Percentiles rank a stretch among this genome's conserved stretches.
phyloP scores from a whole-genome alignment of 2,113 vertebrate species.

The Stegostoma tigrinum region DNA sequence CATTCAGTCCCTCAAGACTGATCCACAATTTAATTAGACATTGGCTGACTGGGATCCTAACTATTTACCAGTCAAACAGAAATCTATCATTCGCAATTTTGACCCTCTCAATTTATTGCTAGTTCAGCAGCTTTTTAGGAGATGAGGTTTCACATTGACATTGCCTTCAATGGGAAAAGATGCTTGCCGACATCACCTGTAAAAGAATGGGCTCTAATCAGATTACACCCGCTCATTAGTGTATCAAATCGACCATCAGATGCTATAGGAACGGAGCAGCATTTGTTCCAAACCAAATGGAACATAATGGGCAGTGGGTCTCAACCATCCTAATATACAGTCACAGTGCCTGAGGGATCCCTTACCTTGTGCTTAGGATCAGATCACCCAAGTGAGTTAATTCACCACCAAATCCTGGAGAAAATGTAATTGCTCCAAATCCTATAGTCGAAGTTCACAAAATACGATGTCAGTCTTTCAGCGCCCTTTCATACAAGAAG shows the following conservation, averaged over 20 bases:
- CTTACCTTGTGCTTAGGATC: background rate
- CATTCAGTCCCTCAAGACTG: background rate
- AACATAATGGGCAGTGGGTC: background rate
- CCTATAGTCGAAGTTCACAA: background rate
- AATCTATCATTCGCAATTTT: background rate
- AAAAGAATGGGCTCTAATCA: background rate
- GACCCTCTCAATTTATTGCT: background rate
- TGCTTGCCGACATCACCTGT: background rate
- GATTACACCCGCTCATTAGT: background rate
- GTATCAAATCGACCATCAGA: background rate
- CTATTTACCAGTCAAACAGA: background rate
- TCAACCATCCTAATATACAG: background rate
- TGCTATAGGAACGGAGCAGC: background rate
- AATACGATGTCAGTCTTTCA: background rate
- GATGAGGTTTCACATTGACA: background rate
- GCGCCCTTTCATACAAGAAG: background rate
- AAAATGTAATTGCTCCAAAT: background rate
- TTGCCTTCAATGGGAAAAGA: background rate
- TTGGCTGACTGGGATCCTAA: background rate
- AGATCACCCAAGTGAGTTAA: background rate
- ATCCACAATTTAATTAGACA: background rate
- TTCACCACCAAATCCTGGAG: background rate
- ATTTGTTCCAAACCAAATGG: background rate
- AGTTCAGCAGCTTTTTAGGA: background rate
- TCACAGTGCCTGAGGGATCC: background rate